These are phyloP conservation scores for Epizoanthus ramosus DNA, from an alignment of 92 coral and sea anemone genomes.

Conservation along the genomic window DNA sequence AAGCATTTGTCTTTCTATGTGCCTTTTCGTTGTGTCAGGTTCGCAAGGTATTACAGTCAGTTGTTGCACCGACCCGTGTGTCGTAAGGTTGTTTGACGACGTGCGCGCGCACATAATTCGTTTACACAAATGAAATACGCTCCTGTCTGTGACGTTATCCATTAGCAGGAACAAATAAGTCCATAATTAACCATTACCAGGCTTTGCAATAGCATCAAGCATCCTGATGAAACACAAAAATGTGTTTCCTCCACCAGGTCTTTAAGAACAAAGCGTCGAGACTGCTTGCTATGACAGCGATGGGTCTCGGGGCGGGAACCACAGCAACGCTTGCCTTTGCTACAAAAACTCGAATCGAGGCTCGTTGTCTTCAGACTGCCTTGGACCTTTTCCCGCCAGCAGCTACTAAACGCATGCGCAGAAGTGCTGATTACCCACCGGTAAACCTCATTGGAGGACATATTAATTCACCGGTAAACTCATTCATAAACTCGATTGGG, in stretches of 20 bases:
- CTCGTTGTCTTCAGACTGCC: conserved; percentile 23
- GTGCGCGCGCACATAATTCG: no score
- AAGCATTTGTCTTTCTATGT: no score
- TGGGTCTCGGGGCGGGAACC: background rate
- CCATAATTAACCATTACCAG: background rate
- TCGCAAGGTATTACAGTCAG: no score
- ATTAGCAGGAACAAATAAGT: background rate
- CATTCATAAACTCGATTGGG: background rate
- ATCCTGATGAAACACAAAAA: background rate
- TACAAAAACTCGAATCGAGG: conserved; percentile 7
- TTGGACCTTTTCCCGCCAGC: background rate
- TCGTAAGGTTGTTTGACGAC: no score
- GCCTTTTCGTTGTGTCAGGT: no score
- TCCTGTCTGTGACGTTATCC: background rate
- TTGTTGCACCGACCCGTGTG: no score
- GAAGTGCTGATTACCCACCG: background rate
- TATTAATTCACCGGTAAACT: background rate
- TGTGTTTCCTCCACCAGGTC: conserved; percentile 18
- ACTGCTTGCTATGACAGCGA: background rate
- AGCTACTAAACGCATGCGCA: background rate
- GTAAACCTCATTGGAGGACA: background rate
- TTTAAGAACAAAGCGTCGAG: background rate
- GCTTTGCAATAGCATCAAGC: background rate
- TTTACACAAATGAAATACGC: background rate
- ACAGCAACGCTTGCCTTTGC: background rate